A percentile compares a stretch with the other conserved stretches of the same genome.
These are phyloP conservation scores for Gavia stellata DNA, from an alignment of 2,113 vertebrate genomes.

Conservation along the genomic window DNA sequence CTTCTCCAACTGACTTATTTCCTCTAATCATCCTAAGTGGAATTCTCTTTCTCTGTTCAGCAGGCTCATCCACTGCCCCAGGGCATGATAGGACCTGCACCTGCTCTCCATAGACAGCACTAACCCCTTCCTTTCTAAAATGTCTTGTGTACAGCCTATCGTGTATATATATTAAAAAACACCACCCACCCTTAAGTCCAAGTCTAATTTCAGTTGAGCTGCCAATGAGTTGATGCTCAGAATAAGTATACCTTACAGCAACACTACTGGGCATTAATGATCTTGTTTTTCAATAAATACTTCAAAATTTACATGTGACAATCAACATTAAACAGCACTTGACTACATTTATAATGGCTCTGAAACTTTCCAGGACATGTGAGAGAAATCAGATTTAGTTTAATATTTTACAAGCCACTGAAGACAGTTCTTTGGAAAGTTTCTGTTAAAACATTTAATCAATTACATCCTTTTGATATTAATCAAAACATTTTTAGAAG, in stretches of 20 bases:
- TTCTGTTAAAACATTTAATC: neutral
- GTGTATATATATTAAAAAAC: neutral
- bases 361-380: neutral
- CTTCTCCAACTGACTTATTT: neutral
- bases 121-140: neutral
- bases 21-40: neutral
- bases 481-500: neutral
- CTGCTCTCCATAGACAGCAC: neutral
- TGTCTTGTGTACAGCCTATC: neutral
- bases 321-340: neutral
- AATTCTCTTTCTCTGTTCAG: neutral
- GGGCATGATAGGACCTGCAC: neutral
- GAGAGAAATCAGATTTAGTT: neutral
- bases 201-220: neutral
- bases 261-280: neutral
- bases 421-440: neutral
- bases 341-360: neutral
- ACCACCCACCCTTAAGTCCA: neutral
- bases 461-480: neutral
- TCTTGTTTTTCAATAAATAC: neutral
- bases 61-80: neutral
- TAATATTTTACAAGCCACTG: neutral
- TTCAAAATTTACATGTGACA: neutral
- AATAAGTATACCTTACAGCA: neutral
- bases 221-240: neutral